phyloP scores from a whole-genome alignment of 2,113 vertebrate genomes.

The Toxostoma redivivum region DNA sequence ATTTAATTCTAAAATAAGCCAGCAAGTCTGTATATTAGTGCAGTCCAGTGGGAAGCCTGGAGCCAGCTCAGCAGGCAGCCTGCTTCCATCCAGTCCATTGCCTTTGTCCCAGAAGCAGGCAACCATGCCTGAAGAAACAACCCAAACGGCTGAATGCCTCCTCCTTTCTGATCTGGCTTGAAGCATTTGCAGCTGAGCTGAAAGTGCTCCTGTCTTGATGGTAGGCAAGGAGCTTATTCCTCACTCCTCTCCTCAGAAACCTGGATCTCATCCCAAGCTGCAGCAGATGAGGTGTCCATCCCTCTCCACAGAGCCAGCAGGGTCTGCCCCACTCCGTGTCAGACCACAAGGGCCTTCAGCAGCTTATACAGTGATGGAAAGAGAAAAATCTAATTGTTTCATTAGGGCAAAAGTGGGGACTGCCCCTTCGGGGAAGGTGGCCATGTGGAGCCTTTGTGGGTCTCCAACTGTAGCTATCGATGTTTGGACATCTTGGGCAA shows the following conservation, averaged over 20 bases:
- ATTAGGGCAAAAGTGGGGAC: neutral
- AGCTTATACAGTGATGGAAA: neutral
- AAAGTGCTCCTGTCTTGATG: neutral
- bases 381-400: neutral
- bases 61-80: neutral
- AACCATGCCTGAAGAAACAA: neutral
- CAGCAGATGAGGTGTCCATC: neutral
- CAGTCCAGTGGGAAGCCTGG: neutral
- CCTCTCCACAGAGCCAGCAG: neutral
- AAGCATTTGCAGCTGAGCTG: neutral
- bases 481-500: neutral
- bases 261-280: neutral
- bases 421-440: neutral
- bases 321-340: neutral
- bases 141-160: accelerated
- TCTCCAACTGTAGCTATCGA: neutral
- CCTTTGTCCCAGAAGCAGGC: neutral
- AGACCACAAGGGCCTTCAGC: neutral
- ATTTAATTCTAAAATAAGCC: neutral
- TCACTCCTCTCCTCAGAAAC: neutral
- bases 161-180: neutral
- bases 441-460: neutral
- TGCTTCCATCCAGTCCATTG: neutral
- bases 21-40: neutral
- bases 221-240: neutral